Evolutionary conservation across 2,113 vertebrate genomes (phyloP), one percentile per base, ranked within the genome.

Genomic region (Furnarius figulus): DNA sequence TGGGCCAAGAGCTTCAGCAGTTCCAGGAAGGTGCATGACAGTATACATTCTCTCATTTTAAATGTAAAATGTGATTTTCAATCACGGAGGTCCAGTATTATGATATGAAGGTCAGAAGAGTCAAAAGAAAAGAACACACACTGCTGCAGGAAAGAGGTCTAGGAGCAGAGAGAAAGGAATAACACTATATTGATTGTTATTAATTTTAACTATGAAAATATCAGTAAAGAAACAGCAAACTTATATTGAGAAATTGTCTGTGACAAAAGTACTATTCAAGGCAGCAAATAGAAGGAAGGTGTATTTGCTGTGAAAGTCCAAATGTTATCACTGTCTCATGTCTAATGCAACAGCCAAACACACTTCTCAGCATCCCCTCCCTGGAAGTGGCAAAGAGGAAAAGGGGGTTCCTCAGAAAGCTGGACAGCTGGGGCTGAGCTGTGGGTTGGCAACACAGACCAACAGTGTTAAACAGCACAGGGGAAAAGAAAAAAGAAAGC

Each of bases 1-100:
- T 68, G 65, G 93, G 90, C 93, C 92, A 94, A 88, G 59, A 92
- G 75, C 85, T 80, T 94, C 85, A 72, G 37, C 76, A 84, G 75
- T 72, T 94, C 92, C 74, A 89, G 85, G 70, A 93, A 91, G 78
- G 50, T 76, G 59, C 82, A 88, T 2, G 44, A 37, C 74, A 94
- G 73, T 68, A 92, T 37, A 52, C 55, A 67, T 76, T 47, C 83
- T 70, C 31, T 73, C 22, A 70, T 86, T 83, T 94, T 40, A 82
- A 87, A 81, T 63, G 73, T 52, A 73, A 78, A 40, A 50, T 68
- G 52, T 76, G 63, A 90, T 91, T 87, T 49, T 87, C 81, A 70
- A 50, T 73, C 49, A 55, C 49, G 40, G 28, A 83, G 61, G 17
- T 10, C 9, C 33, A 47, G 30, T 86, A 74, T 87, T 93, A 44